These are phyloP conservation scores for Coracopsis vasa DNA, from an alignment of 2,113 vertebrate species.

Conservation along the genomic window DNA sequence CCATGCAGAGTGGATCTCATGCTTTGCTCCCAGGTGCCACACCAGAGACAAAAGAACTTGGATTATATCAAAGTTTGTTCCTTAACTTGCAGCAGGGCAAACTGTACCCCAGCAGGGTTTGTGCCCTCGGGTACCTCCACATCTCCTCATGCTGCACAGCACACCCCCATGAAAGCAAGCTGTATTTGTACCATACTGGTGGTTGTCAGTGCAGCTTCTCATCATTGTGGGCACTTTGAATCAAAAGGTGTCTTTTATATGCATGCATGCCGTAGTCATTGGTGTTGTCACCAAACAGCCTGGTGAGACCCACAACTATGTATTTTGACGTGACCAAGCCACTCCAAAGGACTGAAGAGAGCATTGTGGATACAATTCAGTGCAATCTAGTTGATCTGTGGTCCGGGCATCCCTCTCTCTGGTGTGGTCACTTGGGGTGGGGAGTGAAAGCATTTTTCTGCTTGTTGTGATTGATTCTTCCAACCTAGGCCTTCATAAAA, in stretches of 20 bases:
- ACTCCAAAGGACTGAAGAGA: not conserved
- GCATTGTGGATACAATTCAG: accelerated
- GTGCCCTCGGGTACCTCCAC: not conserved
- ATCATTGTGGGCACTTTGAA: not conserved
- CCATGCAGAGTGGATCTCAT: accelerated
- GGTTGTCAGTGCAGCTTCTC: no score
- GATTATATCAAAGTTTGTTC: not conserved
- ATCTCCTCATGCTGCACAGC: not conserved
- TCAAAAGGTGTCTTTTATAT: accelerated
- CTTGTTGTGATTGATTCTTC: not conserved
- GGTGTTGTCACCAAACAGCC: not conserved
- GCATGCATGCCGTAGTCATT: accelerated
- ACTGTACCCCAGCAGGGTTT: not conserved
- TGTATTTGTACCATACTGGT: not conserved
- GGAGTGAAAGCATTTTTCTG: not conserved
- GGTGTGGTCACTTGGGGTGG: not conserved
- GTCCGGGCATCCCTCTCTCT: not conserved
- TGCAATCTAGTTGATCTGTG: not conserved
- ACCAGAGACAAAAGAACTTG: not conserved
- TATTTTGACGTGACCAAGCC: not conserved
- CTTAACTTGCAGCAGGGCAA: not conserved
- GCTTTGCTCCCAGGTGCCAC: not conserved
- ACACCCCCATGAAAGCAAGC: not conserved
- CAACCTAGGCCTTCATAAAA: not conserved
- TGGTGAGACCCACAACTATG: accelerated